Evolutionary conservation across 1,140 invertebrate species (phyloP).

Genomic region (Pseudachorutes palmiensis): DNA sequence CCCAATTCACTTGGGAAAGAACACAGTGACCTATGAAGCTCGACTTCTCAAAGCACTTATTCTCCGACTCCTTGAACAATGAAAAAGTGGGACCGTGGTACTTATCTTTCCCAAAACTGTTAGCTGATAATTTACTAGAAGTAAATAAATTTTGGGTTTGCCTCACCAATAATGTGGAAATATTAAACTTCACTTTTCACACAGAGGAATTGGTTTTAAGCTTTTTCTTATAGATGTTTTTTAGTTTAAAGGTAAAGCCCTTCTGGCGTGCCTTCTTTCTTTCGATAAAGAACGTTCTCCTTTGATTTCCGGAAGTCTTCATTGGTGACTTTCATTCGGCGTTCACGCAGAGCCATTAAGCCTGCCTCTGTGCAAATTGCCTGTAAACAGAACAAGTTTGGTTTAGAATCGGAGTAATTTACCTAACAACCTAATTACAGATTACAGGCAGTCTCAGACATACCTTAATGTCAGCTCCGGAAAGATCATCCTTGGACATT

Average conservation of each 20-base stretch:
- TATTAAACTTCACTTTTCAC: too few relatives aligned
- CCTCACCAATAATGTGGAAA: too few relatives aligned
- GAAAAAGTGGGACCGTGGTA: too few relatives aligned
- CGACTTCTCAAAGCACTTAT: conserved; percentile 75
- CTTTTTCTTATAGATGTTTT: too few relatives aligned
- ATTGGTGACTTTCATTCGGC: conserved; percentile 98
- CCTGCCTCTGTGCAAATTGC: conserved; percentile 99
- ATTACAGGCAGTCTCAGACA: too few relatives aligned
- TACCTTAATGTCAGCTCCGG: conserved; percentile 80
- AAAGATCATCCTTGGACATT: conserved; percentile 98
- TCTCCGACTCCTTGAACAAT: conserved; percentile 51
- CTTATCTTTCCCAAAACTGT: too few relatives aligned
- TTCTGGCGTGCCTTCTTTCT: conserved; percentile 98
- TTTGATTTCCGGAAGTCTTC: conserved; percentile 99
- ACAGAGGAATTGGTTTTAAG: too few relatives aligned
- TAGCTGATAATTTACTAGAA: too few relatives aligned
- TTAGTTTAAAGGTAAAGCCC: conserved; percentile 91
- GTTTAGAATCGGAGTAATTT: too few relatives aligned
- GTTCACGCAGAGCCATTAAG: conserved; percentile 90
- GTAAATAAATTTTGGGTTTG: too few relatives aligned
- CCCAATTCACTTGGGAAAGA: conserved; percentile 65
- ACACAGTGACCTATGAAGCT: conserved; percentile 88
- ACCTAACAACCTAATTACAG: too few relatives aligned
- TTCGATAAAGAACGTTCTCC: conserved; percentile 97
- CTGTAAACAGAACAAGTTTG: conserved; percentile 44